phyloP scores from a whole-genome alignment of 1,140 invertebrate genomes.

The Thaumetopoea pityocampa region DNA sequence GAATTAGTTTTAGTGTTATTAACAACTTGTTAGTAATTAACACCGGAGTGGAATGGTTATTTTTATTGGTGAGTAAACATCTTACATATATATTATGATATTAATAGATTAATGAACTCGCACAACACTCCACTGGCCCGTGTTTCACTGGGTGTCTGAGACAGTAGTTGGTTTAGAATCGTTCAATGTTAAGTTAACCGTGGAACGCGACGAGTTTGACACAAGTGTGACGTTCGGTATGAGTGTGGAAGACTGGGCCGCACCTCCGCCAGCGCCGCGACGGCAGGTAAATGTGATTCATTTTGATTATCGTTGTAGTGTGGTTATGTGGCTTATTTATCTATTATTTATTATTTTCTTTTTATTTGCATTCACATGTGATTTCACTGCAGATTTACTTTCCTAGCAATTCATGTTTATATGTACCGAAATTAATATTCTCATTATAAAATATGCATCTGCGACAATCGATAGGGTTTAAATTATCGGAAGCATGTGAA shows the following conservation, averaged over 20 bases:
- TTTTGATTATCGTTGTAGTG: slow-evolving; percentile 49
- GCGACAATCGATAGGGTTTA: slow-evolving; percentile 19
- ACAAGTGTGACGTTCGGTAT: slow-evolving; percentile 26
- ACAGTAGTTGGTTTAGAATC: slow-evolving; percentile 10
- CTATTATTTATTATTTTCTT: slow-evolving; percentile 62
- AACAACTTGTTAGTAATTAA: slow-evolving; percentile 19
- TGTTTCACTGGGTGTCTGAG: slow-evolving; percentile 13
- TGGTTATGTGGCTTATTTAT: slow-evolving; percentile 70
- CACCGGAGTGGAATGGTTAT: slow-evolving; percentile 31
- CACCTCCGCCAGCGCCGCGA: slow-evolving; percentile 15
- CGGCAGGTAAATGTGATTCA: slow-evolving; percentile 38
- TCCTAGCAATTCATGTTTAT: slow-evolving; percentile 65
- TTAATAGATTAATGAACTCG: slow-evolving; percentile 25
- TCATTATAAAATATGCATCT: slow-evolving; percentile 42
- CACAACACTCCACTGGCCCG: slow-evolving; percentile 32
- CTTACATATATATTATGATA: slow-evolving; percentile 28
- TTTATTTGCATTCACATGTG: slow-evolving; percentile 73
- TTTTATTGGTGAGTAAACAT: slow-evolving; percentile 43
- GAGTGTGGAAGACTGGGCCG: slow-evolving; percentile 30
- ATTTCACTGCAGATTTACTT: slow-evolving; percentile 70
- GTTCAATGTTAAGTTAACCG: slow-evolving; percentile 12
- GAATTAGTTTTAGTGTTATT: slow-evolving; percentile 10
- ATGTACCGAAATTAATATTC: slow-evolving; percentile 19
- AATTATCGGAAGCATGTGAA: slow-evolving; percentile 37
- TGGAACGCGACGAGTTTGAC: slow-evolving; percentile 9